A percentile compares a stretch with the other conserved stretches of the same genome.
Evolutionary conservation across 2,113 vertebrate species (phyloP).

Genomic region (Hippocampus comes): DNA sequence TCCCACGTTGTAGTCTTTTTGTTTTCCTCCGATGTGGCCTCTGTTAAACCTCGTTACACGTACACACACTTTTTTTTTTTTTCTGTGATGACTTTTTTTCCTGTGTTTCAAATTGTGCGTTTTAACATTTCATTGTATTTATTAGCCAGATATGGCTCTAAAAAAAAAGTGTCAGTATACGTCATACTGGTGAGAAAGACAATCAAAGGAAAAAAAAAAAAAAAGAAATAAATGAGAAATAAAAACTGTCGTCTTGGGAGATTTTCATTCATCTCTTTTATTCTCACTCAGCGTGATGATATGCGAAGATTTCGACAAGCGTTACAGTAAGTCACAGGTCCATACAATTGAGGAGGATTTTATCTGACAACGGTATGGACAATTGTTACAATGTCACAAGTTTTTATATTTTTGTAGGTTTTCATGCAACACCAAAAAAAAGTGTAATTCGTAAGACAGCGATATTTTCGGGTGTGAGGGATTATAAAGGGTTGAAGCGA

Average conservation of each 20-base stretch:
- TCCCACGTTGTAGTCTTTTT: slow-evolving; percentile 3
- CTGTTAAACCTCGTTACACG: slow-evolving; percentile 67
- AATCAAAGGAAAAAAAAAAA: slow-evolving; percentile 78
- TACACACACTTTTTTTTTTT: slow-evolving; percentile 40
- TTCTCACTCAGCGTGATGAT: not conserved
- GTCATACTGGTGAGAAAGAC: slow-evolving; percentile 81
- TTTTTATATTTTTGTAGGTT: too few relatives aligned
- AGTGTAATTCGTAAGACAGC: too few relatives aligned
- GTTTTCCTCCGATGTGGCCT: not conserved
- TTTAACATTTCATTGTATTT: slow-evolving; percentile 91
- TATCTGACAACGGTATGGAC: too few relatives aligned
- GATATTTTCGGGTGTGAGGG: too few relatives aligned
- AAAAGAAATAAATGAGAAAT: slow-evolving; percentile 61
- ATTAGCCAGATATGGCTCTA: slow-evolving; percentile 97
- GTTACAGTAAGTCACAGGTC: not conserved
- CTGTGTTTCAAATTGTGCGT: slow-evolving; percentile 83
- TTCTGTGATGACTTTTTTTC: slow-evolving; percentile 78
- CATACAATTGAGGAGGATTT: too few relatives aligned
- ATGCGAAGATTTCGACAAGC: not conserved
- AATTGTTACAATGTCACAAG: too few relatives aligned
- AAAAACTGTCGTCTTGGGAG: slow-evolving; percentile 79
- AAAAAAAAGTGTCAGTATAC: slow-evolving; percentile 87
- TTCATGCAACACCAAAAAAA: too few relatives aligned
- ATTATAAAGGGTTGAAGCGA: too few relatives aligned
- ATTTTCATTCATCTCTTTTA: slow-evolving; percentile 60